Evolutionary conservation across 2,888 invertebrate genomes (phyloP), one percentile per base, ranked within the genome.

Genomic region (Zeuzera pyrina): DNA sequence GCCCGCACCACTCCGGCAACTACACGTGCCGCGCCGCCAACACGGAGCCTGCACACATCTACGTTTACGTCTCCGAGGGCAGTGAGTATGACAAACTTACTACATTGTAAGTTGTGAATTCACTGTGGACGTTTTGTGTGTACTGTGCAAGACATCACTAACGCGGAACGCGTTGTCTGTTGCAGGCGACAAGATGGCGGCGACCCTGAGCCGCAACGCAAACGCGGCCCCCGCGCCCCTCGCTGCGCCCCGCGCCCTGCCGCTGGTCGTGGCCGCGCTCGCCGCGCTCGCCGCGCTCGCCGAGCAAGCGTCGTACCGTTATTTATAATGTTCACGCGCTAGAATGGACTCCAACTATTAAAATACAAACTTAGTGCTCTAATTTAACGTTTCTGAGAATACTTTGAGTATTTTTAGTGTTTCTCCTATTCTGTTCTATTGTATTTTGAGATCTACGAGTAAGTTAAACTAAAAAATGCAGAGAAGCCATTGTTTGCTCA

Each of bases 11-110:
- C 85, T 93, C 94, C 52, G 95, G 95, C 61, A 95, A 95, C 86
- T 94, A 94, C 83, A 92, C 94, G 43, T 94, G 94, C 86, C 91
- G 91, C 70, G 93, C 94, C 54, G 91, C 93, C 68, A 94, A 94
- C 84, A 92, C 94, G 43, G 93, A 94, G 81, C 90, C 94, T 45
- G 94, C 94, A 55, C 92, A 91, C 74, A 93, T 94, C 66, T 91
- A 89, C 78, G 94, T 95, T 63, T 95, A 93, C 83, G 94, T 95
- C 57, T 93, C 94, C 34, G 93, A 93, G 88, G 94, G 94, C 91
- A 86, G 86, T 87, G 45, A 50, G 66, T 65, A 42, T 38, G 38
- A 3, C 10, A 16, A 16, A 3, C 22, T 13, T n/a, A 1, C 15
- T 5, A 12, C 15, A n/a, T n/a, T n/a, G n/a, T n/a, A n/a, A n/a